These are phyloP conservation scores for Latrodectus geometricus DNA, from an alignment of 1,140 invertebrate species.

Conservation along the genomic window DNA sequence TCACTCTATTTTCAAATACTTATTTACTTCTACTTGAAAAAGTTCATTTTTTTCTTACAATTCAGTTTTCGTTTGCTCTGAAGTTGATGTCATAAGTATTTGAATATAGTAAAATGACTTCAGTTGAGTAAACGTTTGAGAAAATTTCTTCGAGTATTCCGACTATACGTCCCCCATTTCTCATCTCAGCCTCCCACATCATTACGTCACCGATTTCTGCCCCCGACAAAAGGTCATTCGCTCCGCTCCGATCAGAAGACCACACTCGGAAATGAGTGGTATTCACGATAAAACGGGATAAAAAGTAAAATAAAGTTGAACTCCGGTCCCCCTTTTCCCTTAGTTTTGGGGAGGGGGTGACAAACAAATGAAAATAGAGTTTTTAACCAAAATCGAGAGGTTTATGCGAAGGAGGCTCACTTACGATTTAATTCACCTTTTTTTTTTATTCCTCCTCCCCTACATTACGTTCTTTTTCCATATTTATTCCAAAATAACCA, in stretches of 20 bases:
- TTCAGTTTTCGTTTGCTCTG: too few relatives aligned
- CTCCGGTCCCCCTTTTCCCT: not conserved
- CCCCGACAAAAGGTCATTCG: conserved; percentile 51
- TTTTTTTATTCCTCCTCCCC: not conserved
- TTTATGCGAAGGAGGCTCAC: too few relatives aligned
- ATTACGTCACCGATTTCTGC: conserved; percentile 22
- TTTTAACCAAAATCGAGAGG: conserved; percentile 49
- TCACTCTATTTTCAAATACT: too few relatives aligned
- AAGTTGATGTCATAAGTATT: too few relatives aligned
- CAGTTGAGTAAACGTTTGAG: too few relatives aligned
- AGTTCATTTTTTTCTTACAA: too few relatives aligned
- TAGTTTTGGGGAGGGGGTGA: not conserved
- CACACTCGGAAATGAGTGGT: conserved; percentile 14
- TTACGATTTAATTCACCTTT: too few relatives aligned
- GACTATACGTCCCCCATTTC: too few relatives aligned
- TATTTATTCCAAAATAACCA: not conserved
- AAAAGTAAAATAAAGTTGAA: conserved; percentile 17
- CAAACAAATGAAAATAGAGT: conserved; percentile 29
- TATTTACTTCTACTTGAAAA: too few relatives aligned
- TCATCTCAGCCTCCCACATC: not conserved
- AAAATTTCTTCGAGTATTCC: too few relatives aligned
- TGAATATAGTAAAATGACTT: too few relatives aligned
- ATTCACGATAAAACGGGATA: conserved; percentile 22
- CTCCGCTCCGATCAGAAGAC: conserved; percentile 1
- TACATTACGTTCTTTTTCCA: not conserved